A percentile compares a stretch with the other conserved stretches of the same genome.
Evolutionary conservation across 2,797 vertebrate genomes (phyloP).

Genomic region (Pseudochirops corinnae): DNA sequence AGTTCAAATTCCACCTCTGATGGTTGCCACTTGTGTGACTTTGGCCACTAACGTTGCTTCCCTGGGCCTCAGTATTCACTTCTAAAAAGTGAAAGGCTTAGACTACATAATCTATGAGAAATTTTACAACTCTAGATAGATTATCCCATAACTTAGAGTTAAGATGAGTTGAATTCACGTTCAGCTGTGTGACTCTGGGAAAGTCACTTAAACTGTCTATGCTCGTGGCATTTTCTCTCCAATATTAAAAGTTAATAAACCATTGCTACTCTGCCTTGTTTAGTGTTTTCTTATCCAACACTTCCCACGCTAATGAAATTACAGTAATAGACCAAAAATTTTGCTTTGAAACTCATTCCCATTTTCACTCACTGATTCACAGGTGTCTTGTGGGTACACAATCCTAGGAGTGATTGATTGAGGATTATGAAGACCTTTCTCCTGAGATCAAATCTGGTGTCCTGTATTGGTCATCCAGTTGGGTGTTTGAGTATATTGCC

Average conservation of each 20-base stretch:
- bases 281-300: not conserved
- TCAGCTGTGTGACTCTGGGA: not conserved
- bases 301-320: not conserved
- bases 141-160: not conserved
- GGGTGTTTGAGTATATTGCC: not conserved
- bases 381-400: not conserved
- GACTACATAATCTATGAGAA: not conserved
- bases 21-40: not conserved
- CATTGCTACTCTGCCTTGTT: not conserved
- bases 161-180: not conserved
- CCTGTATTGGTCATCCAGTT: not conserved
- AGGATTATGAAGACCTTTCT: not conserved
- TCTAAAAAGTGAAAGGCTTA: not conserved
- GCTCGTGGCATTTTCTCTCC: not conserved
- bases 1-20: not conserved
- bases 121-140: not conserved
- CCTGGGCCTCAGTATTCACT: not conserved
- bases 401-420: not conserved
- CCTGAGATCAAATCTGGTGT: not conserved
- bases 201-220: not conserved
- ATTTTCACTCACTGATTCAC: not conserved
- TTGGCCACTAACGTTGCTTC: not conserved
- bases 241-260: not conserved
- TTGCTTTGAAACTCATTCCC: not conserved
- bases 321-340: not conserved